Conservation (phyloP, 2,113 vertebrate species). For the Nannospalax galili region DNA sequence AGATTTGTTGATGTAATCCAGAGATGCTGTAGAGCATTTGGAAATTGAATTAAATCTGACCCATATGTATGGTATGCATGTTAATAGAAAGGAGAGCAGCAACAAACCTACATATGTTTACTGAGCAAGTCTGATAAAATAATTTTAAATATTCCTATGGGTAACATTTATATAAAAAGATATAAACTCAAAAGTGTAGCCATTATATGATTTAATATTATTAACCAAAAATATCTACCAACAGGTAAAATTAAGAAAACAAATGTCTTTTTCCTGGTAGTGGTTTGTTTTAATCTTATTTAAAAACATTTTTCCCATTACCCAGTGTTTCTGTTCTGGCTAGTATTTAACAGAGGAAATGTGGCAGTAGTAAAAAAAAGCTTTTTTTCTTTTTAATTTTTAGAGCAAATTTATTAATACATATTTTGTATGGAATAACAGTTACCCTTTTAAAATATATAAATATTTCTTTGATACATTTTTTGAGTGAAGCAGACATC, state of each 20-base stretch:
- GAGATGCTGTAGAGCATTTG: not conserved
- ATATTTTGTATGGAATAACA: too few species aligned
- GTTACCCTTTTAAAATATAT: too few species aligned
- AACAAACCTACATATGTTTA: not conserved
- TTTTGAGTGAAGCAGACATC: too few species aligned
- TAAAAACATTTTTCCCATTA: not conserved
- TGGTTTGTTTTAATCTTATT: conserved; percentile 9
- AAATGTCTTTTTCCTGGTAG: not conserved
- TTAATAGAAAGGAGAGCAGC: not conserved
- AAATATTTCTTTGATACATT: too few species aligned
- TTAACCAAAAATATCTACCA: not conserved
- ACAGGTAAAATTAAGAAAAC: conserved; percentile 8
- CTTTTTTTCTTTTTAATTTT: too few species aligned
- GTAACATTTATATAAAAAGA: not conserved
- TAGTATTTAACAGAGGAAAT: conserved; percentile 5
- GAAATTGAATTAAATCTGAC: conserved; percentile 32
- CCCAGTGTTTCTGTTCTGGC: not conserved
- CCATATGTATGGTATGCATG: not conserved
- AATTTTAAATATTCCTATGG: conserved; percentile 14
- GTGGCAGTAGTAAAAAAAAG: too few species aligned
- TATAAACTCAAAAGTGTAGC: not conserved
- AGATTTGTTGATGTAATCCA: conserved; percentile 3
- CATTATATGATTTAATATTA: not conserved
- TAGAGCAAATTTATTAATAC: too few species aligned
- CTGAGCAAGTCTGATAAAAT: not conserved